These are phyloP conservation scores for Galleria mellonella DNA, from an alignment of 1,140 invertebrate genomes.

Conservation along the genomic window DNA sequence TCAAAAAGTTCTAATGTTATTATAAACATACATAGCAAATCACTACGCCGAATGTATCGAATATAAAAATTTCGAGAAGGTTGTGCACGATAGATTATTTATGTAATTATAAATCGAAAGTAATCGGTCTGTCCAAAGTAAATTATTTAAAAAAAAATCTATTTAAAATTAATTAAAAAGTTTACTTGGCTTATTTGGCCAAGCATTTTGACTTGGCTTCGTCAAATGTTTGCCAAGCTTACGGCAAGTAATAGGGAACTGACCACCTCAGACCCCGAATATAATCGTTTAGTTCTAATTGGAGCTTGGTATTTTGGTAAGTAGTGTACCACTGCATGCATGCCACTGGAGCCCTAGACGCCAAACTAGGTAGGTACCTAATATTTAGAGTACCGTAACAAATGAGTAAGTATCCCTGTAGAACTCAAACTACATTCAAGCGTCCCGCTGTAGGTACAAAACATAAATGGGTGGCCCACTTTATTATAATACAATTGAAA, in stretches of 20 bases:
- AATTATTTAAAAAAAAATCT: constrained; percentile 10
- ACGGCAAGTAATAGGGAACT: constrained; percentile 6
- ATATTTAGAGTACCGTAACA: constrained; percentile 44
- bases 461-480: too few relatives aligned
- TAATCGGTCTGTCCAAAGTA: constrained; percentile 59
- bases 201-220: not conserved
- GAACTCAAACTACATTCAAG: too few relatives aligned
- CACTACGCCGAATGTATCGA: constrained; percentile 18
- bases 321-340: constrained; percentile 43
- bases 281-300: constrained; percentile 28
- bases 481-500: too few relatives aligned
- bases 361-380: constrained; percentile 48
- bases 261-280: constrained; percentile 8
- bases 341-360: constrained; percentile 53
- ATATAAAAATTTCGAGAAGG: constrained; percentile 54
- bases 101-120: constrained; percentile 28
- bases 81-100: constrained; percentile 65
- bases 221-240: not conserved
- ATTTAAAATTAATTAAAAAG: constrained; percentile 25
- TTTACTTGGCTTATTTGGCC: constrained; percentile 29
- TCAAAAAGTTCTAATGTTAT: not conserved
- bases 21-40: constrained; percentile 5
- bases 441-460: too few relatives aligned
- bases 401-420: too few relatives aligned
- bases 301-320: constrained; percentile 27